Evolutionary conservation across 2,113 vertebrate species (phyloP).

Genomic region (Amblyopsis rosae): DNA sequence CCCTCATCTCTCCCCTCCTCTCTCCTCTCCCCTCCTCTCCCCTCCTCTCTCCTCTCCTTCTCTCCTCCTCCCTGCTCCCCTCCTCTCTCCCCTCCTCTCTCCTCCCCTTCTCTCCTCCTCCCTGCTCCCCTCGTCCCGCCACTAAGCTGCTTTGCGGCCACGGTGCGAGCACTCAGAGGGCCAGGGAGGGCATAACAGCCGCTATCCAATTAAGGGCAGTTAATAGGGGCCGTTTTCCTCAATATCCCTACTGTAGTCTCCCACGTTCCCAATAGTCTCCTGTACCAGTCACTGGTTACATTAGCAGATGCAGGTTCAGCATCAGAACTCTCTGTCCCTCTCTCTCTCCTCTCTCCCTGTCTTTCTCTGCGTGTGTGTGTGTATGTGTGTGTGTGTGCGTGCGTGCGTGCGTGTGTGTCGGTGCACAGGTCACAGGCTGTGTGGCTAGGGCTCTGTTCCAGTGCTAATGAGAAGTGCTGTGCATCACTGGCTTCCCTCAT

Average conservation of each 20-base stretch:
- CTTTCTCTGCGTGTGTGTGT: not conserved
- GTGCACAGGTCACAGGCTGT: conserved; percentile 69
- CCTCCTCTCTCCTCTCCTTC: too few species aligned
- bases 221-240: conserved; percentile 59
- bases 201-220: conserved; percentile 62
- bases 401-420: conserved; percentile 31
- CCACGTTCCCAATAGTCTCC: not conserved
- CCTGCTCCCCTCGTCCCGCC: conserved; percentile 44
- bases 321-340: conserved; percentile 18
- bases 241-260: conserved; percentile 41
- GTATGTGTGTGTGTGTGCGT: conserved; percentile 28
- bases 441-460: conserved; percentile 64
- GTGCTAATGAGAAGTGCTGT: conserved; percentile 75
- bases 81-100: too few species aligned
- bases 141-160: conserved; percentile 30
- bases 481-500: conserved; percentile 75
- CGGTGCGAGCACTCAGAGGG: conserved; percentile 47
- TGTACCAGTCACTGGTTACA: conserved; percentile 17
- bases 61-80: too few species aligned
- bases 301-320: conserved; percentile 37
- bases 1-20: too few species aligned
- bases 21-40: too few species aligned
- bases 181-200: conserved; percentile 48
- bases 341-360: too few species aligned
- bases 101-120: too few species aligned